Conservation (phyloP, 2,797 vertebrate genomes). For the Halcyon chelicuti region DNA sequence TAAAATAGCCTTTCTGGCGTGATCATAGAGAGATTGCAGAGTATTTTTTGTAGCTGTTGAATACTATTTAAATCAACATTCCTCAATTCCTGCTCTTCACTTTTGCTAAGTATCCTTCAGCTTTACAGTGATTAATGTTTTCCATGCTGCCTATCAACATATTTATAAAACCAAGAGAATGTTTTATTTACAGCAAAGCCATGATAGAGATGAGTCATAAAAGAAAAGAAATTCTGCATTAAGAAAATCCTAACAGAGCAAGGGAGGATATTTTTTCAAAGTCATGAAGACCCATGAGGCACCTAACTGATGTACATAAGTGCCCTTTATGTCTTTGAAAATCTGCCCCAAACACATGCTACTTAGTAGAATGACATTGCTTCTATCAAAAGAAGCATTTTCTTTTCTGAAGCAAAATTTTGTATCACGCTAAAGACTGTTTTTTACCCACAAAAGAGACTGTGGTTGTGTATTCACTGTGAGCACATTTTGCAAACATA, state of each 20-base stretch:
- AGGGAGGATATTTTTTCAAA: constrained; percentile 22
- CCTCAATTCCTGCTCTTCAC: neutral
- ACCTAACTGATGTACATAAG: neutral
- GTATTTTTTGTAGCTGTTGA: neutral
- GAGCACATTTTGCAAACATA: neutral
- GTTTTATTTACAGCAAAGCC: constrained; percentile 41
- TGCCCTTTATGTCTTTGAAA: neutral
- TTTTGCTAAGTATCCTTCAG: constrained; percentile 16
- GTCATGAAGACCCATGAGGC: neutral
- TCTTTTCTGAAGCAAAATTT: neutral
- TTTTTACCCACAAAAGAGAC: neutral
- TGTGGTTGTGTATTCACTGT: neutral
- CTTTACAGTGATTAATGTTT: constrained; percentile 10
- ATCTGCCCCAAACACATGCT: neutral
- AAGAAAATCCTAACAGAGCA: neutral
- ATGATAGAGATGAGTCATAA: constrained; percentile 41
- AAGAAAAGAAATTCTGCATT: neutral
- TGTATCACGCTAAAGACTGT: neutral
- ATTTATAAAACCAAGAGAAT: constrained; percentile 25
- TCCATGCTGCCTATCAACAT: neutral
- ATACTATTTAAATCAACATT: neutral
- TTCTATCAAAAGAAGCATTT: neutral
- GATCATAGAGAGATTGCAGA: neutral
- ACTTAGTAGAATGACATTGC: neutral
- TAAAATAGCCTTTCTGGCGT: neutral